Evolutionary conservation across 2,113 vertebrate species (phyloP), one percentile per base, ranked within the genome.

Genomic region (Vimba vimba): DNA sequence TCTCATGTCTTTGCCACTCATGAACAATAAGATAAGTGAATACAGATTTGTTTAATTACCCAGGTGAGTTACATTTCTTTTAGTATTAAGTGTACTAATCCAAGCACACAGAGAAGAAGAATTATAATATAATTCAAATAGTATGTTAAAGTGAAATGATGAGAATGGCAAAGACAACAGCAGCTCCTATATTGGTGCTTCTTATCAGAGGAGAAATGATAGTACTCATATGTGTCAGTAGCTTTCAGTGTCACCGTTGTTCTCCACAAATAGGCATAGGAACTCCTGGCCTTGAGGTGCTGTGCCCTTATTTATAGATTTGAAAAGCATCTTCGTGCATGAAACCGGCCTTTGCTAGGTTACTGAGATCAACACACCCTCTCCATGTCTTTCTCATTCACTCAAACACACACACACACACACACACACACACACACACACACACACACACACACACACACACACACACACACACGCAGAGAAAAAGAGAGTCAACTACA

Each of bases 241-340:
- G 59, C 79, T 66, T 76, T 78, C 78, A 68, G 50, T 68, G 79
- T 71, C 82, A 78, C 77, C 62, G 8, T 43, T 78, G 78, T 78
- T 83, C 73, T 85, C 75, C 55, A 47, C 21, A 89, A 88, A 85
- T 85, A 79, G 84, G 69, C 57, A 15, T 1, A 60, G 75, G 86
- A 87, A 84, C 86, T 62, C 39, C 62, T 81, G 80, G 86, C 88
- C 86, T 83, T 68, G 47, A 86, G 80, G 84, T 85, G 85, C 83
- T 62, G 76, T 64, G 33, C 75, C 74, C 62, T 57, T 84, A 84
- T 87, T 87, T 87, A 87, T 79, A 84, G 66, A 43, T 77, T 25
- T 55, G 30, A 39, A 69, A 55, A 83, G 86, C 81, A 78, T 45
- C 43, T 45, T 27, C 43, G 8, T 13, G n/a, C 78, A 86, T 60